Conservation (phyloP, 2,797 vertebrate genomes). For the Chelonia mydas region DNA sequence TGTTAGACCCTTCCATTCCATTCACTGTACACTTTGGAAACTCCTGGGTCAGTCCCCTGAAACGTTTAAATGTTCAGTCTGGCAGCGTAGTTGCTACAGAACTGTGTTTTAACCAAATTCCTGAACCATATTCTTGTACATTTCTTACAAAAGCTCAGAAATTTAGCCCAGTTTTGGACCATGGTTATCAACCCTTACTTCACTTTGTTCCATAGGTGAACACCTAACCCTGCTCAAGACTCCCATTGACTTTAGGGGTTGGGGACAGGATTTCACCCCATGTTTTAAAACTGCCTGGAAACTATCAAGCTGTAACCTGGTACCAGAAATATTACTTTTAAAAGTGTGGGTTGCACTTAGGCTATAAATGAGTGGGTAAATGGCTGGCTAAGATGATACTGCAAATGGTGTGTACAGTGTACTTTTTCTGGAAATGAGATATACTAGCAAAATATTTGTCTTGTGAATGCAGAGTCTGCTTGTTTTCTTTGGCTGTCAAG, state of each 20-base stretch:
- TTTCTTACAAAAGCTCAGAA: not conserved
- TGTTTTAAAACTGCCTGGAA: not conserved
- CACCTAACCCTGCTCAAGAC: not conserved
- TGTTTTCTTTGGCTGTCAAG: constrained; percentile 47
- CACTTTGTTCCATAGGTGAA: not conserved
- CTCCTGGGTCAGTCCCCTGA: not conserved
- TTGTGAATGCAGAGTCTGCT: not conserved
- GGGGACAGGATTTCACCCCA: not conserved
- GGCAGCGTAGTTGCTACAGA: not conserved
- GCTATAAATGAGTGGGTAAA: not conserved
- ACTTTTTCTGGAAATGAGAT: not conserved
- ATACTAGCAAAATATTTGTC: not conserved
- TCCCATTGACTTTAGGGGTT: not conserved
- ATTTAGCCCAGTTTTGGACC: rapidly evolving
- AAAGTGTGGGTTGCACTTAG: not conserved
- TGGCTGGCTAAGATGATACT: not conserved
- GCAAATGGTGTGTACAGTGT: not conserved
- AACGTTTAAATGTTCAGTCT: not conserved
- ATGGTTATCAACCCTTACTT: not conserved
- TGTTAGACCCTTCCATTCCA: not conserved
- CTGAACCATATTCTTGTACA: not conserved
- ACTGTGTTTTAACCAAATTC: not conserved
- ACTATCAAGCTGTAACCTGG: not conserved
- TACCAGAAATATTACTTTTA: not conserved
- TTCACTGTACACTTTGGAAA: not conserved